Conservation (phyloP, 2,797 vertebrate genomes). For the Leptoclinus maculatus region DNA sequence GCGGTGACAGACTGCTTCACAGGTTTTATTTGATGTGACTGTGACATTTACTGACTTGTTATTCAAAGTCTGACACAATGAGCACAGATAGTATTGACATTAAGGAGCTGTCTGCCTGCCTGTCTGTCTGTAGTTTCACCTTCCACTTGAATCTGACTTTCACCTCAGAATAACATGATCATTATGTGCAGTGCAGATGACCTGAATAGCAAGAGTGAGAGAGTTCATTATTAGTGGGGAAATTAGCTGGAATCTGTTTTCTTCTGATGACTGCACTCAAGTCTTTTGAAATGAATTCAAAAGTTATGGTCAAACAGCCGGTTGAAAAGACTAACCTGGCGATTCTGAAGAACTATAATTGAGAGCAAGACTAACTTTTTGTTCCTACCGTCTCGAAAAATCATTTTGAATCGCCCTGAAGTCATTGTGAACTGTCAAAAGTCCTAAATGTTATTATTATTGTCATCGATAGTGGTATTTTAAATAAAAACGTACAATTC, state of each 20-base stretch:
- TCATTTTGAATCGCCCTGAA: too few relatives aligned
- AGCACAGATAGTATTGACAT: slow-evolving; percentile 52
- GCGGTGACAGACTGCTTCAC: slow-evolving; percentile 16
- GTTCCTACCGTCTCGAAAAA: too few relatives aligned
- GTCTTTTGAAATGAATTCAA: neutral
- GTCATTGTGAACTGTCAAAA: neutral
- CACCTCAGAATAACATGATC: slow-evolving; percentile 11
- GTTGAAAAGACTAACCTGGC: neutral
- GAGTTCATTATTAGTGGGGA: slow-evolving; percentile 1
- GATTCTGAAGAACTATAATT: neutral
- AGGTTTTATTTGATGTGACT: slow-evolving; percentile 53
- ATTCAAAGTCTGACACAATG: slow-evolving; percentile 63
- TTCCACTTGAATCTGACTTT: neutral
- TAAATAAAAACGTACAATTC: neutral
- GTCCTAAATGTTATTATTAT: neutral
- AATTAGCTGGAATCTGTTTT: neutral
- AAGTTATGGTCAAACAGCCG: neutral
- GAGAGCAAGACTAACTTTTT: neutral
- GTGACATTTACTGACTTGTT: slow-evolving; percentile 67
- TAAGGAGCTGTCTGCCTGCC: slow-evolving; percentile 32
- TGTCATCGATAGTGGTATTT: neutral
- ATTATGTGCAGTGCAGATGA: slow-evolving; percentile 6
- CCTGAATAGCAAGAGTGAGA: neutral
- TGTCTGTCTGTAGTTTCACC: neutral
- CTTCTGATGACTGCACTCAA: neutral